Conservation (phyloP, 2,797 vertebrate species). For the Chrysolophus pictus region DNA sequence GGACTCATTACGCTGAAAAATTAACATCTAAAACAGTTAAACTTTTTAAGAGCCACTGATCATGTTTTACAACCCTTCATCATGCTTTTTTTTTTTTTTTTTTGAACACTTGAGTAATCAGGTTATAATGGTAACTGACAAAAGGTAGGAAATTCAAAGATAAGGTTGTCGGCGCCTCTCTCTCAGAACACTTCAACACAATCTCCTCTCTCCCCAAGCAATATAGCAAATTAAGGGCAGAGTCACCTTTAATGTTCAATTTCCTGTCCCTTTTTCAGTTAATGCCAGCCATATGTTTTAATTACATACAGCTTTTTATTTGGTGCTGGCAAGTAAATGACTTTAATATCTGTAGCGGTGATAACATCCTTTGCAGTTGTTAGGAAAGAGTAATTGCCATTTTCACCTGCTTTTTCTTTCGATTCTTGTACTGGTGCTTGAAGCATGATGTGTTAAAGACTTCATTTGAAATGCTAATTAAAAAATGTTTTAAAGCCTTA, state of each 20-base stretch:
- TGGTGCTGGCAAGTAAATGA: constrained; percentile 34
- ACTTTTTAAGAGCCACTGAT: neutral
- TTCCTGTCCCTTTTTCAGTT: constrained; percentile 52
- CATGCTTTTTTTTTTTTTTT: neutral
- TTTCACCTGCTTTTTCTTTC: neutral
- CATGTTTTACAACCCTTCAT: neutral
- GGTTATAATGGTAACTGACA: neutral
- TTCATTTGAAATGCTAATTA: neutral
- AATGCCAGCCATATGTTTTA: constrained; percentile 49
- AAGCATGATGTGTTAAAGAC: neutral
- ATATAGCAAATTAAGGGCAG: neutral
- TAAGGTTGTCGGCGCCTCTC: neutral
- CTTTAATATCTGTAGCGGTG: neutral
- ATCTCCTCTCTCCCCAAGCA: neutral
- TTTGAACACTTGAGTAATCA: neutral
- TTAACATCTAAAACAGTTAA: neutral
- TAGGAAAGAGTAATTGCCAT: constrained; percentile 34
- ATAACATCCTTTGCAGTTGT: constrained; percentile 40
- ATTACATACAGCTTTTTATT: constrained; percentile 40
- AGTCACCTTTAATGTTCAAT: constrained; percentile 47
- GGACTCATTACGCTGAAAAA: neutral
- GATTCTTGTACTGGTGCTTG: neutral
- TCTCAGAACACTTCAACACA: neutral
- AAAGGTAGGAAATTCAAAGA: constrained; percentile 44
- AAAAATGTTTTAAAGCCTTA: neutral